Conservation (phyloP, 1,140 invertebrate genomes). For the Aethina tumida region DNA sequence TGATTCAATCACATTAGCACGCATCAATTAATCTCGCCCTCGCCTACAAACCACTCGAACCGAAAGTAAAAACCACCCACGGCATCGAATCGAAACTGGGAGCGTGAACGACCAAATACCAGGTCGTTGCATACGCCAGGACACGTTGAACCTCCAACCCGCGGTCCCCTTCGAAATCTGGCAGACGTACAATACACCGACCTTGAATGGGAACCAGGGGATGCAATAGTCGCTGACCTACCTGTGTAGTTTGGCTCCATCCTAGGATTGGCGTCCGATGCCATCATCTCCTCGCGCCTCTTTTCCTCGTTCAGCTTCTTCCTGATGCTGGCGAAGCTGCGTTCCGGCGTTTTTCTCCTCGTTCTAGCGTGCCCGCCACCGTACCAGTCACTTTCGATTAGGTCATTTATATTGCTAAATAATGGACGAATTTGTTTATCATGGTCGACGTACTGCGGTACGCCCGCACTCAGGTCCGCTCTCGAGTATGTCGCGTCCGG, state of each 20-base stretch:
- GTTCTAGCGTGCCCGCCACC: constrained; percentile 13
- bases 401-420: constrained; percentile 23
- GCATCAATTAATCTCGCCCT: too few relatives aligned
- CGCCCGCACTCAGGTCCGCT: background rate
- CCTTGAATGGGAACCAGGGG: constrained; percentile 2
- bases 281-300: constrained; percentile 21
- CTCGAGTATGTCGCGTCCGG: background rate
- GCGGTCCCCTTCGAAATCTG: background rate
- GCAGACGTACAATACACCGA: background rate
- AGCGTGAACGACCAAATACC: background rate
- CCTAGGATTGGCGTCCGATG: constrained; percentile 21
- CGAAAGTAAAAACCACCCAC: background rate
- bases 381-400: constrained; percentile 18
- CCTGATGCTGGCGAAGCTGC: constrained; percentile 15
- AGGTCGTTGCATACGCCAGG: background rate
- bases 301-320: constrained; percentile 24
- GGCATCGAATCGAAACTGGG: background rate
- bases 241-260: constrained; percentile 20
- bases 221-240: background rate
- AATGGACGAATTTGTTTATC: constrained; percentile 19
- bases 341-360: constrained; percentile 14
- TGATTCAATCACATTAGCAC: too few relatives aligned
- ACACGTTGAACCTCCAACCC: background rate
- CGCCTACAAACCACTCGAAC: too few relatives aligned
- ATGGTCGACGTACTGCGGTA: background rate